A percentile compares a stretch with the other conserved stretches of the same genome.
phyloP scores from a whole-genome alignment of 2,888 invertebrate genomes.

The Meiosimyza decipiens region DNA sequence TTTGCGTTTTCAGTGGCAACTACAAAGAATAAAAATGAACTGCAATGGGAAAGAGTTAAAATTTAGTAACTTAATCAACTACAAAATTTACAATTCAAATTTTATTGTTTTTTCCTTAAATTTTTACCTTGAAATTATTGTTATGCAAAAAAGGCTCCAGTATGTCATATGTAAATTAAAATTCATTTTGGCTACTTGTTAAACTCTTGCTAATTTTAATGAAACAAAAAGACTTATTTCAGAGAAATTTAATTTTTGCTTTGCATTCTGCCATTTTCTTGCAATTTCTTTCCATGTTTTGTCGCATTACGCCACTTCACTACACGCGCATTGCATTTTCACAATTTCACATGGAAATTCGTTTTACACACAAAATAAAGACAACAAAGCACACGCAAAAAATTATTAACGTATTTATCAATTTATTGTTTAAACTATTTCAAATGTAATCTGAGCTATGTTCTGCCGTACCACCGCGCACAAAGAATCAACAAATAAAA shows the following conservation, averaged over 20 bases:
- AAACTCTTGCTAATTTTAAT: background rate
- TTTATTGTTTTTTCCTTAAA: background rate
- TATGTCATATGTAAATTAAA: slow-evolving; percentile 42
- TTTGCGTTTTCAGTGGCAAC: slow-evolving; percentile 47
- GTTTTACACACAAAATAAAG: slow-evolving; percentile 16
- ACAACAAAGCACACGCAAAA: slow-evolving; percentile 19
- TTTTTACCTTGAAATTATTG: slow-evolving; percentile 47
- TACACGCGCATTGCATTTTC: slow-evolving; percentile 32
- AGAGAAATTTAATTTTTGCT: slow-evolving; percentile 10
- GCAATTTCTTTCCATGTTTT: slow-evolving; percentile 21
- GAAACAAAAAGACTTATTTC: background rate
- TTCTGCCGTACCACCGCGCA: slow-evolving; percentile 17
- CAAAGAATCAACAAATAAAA: slow-evolving; percentile 25
- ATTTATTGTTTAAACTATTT: slow-evolving; percentile 23
- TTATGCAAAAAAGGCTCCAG: slow-evolving; percentile 44
- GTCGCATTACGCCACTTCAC: slow-evolving; percentile 35
- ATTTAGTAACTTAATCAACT: background rate
- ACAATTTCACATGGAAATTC: slow-evolving; percentile 37
- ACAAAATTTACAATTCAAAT: background rate
- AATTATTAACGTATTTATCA: slow-evolving; percentile 13
- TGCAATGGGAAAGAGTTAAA: slow-evolving; percentile 39
- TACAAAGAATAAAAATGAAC: slow-evolving; percentile 47
- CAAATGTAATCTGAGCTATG: slow-evolving; percentile 14
- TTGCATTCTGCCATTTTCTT: slow-evolving; percentile 31
- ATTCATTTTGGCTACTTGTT: slow-evolving; percentile 41